Percentiles rank a stretch among this genome's conserved stretches.
Conservation (phyloP, 1,140 invertebrate genomes). For the Marisa cornuarietis region DNA sequence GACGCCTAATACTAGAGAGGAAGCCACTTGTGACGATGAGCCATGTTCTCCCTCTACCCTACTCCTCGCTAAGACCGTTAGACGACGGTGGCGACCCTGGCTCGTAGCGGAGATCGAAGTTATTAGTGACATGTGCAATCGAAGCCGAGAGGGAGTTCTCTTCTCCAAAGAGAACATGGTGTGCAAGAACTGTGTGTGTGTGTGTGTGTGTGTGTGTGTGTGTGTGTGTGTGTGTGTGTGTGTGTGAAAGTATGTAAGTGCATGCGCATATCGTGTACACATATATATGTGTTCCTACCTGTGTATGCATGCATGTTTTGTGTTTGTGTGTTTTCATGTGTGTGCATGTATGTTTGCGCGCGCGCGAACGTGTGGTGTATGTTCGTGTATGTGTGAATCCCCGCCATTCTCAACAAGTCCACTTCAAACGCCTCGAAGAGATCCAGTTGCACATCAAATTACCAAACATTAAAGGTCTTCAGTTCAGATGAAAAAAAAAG, state of each 20-base stretch:
- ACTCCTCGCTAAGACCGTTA: too few species aligned
- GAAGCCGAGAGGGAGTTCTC: background rate
- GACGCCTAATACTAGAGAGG: too few species aligned
- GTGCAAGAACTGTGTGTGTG: background rate
- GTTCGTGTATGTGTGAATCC: background rate
- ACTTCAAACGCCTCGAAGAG: too few species aligned
- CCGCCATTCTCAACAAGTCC: too few species aligned
- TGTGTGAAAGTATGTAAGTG: background rate
- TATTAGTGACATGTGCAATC: background rate
- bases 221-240: background rate
- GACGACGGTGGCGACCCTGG: background rate
- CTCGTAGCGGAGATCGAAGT: too few species aligned
- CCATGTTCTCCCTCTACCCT: too few species aligned
- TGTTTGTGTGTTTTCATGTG: background rate
- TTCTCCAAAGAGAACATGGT: background rate
- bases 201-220: constrained; percentile 1
- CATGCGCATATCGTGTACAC: too few species aligned
- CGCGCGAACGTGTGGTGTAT: background rate
- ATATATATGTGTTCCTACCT: background rate
- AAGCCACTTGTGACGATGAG: too few species aligned
- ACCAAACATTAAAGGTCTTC: too few species aligned
- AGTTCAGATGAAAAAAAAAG: too few species aligned
- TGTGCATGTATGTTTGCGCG: constrained; percentile 1
- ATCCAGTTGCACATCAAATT: too few species aligned
- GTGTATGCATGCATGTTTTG: background rate